Conservation (phyloP, 2,888 invertebrate species). For the Drosophila buzzatii region DNA sequence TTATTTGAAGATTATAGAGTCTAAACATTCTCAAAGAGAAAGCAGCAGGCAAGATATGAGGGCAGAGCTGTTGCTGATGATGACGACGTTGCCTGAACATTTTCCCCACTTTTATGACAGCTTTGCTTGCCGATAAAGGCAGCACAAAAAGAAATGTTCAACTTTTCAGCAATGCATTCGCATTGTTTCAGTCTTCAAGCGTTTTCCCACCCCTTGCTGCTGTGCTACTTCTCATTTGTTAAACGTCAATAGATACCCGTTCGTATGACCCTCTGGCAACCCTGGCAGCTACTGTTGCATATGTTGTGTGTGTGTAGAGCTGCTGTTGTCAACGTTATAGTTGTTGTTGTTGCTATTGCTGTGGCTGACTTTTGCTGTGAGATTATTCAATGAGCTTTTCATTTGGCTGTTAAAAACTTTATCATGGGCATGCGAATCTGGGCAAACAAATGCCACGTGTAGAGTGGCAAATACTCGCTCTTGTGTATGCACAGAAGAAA, state of each 20-base stretch:
- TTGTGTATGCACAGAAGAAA: slow-evolving; percentile 11
- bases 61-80: slow-evolving; percentile 57
- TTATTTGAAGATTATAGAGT: slow-evolving; percentile 84
- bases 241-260: slow-evolving; percentile 62
- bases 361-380: slow-evolving; percentile 30
- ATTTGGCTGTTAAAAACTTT: slow-evolving; percentile 70
- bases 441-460: slow-evolving; percentile 21
- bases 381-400: slow-evolving; percentile 77
- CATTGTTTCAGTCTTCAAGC: slow-evolving; percentile 57
- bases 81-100: slow-evolving; percentile 71
- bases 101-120: slow-evolving; percentile 82
- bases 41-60: slow-evolving; percentile 65
- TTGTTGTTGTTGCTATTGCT: slow-evolving; percentile 30
- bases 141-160: slow-evolving; percentile 59
- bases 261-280: slow-evolving; percentile 27
- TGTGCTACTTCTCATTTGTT: slow-evolving; percentile 44
- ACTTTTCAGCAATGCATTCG: slow-evolving; percentile 70
- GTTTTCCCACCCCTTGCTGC: background rate
- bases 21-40: slow-evolving; percentile 70
- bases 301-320: slow-evolving; percentile 34
- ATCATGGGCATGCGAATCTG: slow-evolving; percentile 53
- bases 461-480: background rate
- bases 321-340: slow-evolving; percentile 10
- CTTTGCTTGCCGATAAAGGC: slow-evolving; percentile 58
- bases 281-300: slow-evolving; percentile 43